Evolutionary conservation across 1,140 invertebrate genomes (phyloP).

Genomic region (Druon quercuslanigerum): DNA sequence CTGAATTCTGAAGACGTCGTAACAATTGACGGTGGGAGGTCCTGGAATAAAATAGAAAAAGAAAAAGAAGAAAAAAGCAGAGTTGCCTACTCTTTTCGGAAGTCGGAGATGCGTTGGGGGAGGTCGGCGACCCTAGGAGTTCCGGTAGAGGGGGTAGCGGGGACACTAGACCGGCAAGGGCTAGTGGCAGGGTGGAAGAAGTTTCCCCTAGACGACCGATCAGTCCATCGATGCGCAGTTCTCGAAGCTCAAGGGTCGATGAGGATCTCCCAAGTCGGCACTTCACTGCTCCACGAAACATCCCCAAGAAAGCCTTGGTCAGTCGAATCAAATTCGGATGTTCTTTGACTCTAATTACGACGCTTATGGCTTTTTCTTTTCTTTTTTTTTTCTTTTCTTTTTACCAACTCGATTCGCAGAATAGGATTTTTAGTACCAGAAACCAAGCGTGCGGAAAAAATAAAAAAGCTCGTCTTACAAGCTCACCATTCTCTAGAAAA

Average conservation of each 20-base stretch:
- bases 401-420: constrained; percentile 2
- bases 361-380: not conserved
- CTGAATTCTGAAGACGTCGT: constrained; percentile 22
- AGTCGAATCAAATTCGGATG: constrained; percentile 38
- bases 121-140: constrained; percentile 62
- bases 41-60: constrained; percentile 33
- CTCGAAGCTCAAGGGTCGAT: constrained; percentile 60
- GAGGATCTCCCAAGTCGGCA: constrained; percentile 59
- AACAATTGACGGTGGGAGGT: constrained; percentile 22
- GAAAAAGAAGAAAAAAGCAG: constrained; percentile 39
- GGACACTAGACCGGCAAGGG: constrained; percentile 67
- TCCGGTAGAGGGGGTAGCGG: constrained; percentile 61
- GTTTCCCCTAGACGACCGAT: constrained; percentile 61
- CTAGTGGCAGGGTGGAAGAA: constrained; percentile 66
- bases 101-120: constrained; percentile 65
- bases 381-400: not conserved
- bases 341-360: constrained; percentile 4
- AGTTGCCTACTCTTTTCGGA: constrained; percentile 68
- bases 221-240: constrained; percentile 60
- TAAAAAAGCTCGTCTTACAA: not conserved
- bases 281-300: constrained; percentile 50
- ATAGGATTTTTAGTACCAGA: constrained; percentile 1
- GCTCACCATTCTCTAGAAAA: constrained; percentile 14
- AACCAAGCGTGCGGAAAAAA: constrained; percentile 13
- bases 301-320: constrained; percentile 46